Evolutionary conservation across 2,797 vertebrate species (phyloP).

Genomic region (Acipenser oxyrinchus): DNA sequence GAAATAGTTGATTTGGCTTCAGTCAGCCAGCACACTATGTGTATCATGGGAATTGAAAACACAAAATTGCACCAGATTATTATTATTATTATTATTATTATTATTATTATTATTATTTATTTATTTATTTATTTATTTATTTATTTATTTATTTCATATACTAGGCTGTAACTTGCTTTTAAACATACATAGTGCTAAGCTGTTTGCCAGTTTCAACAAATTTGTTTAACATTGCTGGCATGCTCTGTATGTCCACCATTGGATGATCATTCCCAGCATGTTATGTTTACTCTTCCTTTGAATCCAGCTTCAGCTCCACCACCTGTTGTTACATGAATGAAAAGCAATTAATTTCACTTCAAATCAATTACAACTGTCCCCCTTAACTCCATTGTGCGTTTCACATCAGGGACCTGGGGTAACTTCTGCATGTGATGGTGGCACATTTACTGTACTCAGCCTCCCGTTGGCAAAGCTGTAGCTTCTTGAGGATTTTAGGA

Average conservation of each 20-base stretch:
- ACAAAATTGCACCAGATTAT: too few relatives aligned
- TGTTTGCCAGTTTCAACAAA: too few relatives aligned
- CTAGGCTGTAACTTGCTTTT: too few relatives aligned
- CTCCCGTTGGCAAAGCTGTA: neutral
- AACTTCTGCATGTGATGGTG: neutral
- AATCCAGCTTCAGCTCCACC: neutral
- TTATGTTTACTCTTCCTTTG: neutral
- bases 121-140: too few relatives aligned
- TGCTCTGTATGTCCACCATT: neutral
- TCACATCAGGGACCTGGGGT: neutral
- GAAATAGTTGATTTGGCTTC: too few relatives aligned
- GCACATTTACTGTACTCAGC: neutral
- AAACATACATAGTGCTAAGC: too few relatives aligned
- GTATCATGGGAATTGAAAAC: too few relatives aligned
- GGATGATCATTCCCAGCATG: neutral
- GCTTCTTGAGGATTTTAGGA: too few relatives aligned
- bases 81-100: too few relatives aligned
- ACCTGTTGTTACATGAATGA: neutral
- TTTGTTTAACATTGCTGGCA: neutral
- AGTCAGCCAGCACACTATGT: too few relatives aligned
- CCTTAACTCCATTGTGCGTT: neutral
- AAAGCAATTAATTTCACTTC: slow-evolving; percentile 10
- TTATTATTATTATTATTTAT: too few relatives aligned
- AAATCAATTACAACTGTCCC: slow-evolving; percentile 1
- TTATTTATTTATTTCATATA: too few relatives aligned